phyloP scores from a whole-genome alignment of 2,888 invertebrate genomes.

The Rhamnusium bicolor region DNA sequence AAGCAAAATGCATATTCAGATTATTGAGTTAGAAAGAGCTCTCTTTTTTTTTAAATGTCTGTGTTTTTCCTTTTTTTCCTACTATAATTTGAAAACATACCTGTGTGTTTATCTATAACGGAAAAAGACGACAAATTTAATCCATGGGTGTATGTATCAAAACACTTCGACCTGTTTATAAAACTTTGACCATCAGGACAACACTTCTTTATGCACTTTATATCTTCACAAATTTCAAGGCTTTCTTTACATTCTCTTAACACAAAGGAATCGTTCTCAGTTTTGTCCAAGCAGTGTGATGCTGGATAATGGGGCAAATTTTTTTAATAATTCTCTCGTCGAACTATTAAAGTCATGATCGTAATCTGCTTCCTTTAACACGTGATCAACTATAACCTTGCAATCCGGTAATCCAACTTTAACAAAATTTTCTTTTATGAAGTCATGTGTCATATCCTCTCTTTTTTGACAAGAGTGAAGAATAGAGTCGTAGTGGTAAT shows the following conservation, averaged over 20 bases:
- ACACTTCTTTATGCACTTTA: conserved; percentile 72
- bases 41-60: too few relatives aligned
- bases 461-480: conserved; percentile 51
- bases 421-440: conserved; percentile 33
- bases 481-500: conserved; percentile 50
- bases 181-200: conserved; percentile 74
- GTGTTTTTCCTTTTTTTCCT: too few relatives aligned
- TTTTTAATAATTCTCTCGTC: background rate
- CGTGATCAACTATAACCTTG: conserved; percentile 55
- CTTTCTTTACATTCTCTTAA: conserved; percentile 57
- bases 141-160: conserved; percentile 58
- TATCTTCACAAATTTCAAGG: conserved; percentile 53
- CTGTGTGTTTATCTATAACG: too few relatives aligned
- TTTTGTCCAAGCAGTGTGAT: conserved; percentile 55
- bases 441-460: conserved; percentile 8
- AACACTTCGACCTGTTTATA: conserved; percentile 58
- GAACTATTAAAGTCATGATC: conserved; percentile 12
- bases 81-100: too few relatives aligned
- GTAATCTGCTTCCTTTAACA: conserved; percentile 28
- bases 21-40: too few relatives aligned
- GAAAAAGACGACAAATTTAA: conserved; percentile 55
- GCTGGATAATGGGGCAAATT: background rate
- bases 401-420: conserved; percentile 56
- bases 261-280: conserved; percentile 47
- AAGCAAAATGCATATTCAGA: too few relatives aligned